Evolutionary conservation across 2,797 vertebrate species (phyloP), one percentile per base, ranked within the genome.

Genomic region (Setipinna tenuifilis): DNA sequence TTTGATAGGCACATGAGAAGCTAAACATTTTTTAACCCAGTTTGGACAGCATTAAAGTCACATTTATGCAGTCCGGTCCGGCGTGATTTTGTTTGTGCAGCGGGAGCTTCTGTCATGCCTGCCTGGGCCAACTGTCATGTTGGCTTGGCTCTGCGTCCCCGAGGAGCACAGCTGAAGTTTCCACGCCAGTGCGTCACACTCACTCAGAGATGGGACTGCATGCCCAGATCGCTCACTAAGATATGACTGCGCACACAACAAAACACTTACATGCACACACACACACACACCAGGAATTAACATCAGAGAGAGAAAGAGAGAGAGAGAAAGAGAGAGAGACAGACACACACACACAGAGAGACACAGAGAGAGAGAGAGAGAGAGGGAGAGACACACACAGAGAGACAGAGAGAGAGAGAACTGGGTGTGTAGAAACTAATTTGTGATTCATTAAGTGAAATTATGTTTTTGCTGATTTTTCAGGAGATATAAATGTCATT

Each of bases 41-140:
- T 54, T 54, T 54, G 0, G 7, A 14, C 50, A 54, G 50, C 50
- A 54, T 54, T 54, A 54, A 10, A 41, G 35, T 41, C 35, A 41
- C 35, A 41, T 41, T 41, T 41, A 41, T 41, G 35, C 35, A 41
- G 5, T 9, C 50, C 46, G 5, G 28, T 28, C 2, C 28, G 12
- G 16, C 25, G 25, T 68, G 28, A 71, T 31, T 59, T 28, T 68
- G 59, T n/a, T 23, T 68, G 62, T 44, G 84, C 28, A 58, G 61
- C 19, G 50, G 44, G 81, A 44, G 83, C 68, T 87, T 17, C 21
- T 88, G 86, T 88, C 62, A 57, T 87, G 88, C 86, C 83, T 87
- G 80, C 86, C 82, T 81, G 83, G 87, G 84, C 85, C 87, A 89
- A 89, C 89, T 90, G 90, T 90, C 87, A 82, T 86, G 80, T 86